Base-by-base conservation (phyloP, 2,888 invertebrate genomes). In the Luperina nickerlii region DNA sequence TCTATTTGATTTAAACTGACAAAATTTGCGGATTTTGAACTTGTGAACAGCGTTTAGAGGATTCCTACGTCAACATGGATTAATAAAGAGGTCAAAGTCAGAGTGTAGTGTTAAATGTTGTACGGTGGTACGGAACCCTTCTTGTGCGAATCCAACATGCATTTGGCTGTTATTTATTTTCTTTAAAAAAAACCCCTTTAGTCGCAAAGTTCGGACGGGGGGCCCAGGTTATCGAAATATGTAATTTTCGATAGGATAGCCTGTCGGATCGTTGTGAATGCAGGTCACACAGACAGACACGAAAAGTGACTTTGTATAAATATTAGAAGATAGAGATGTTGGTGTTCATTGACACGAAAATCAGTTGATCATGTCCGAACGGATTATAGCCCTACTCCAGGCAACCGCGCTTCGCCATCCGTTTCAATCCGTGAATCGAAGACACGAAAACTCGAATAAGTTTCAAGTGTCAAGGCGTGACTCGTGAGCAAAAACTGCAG, bases 401-500 rank as follows among this genome's bases (percentile, higher is more conserved):
- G 24, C 6, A 70, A 70, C 9, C 6, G 5, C 32, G 9, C 32
- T 27, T 60, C 24, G 24, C 15, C 57, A 60, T 11, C 20, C 9
- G 5, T 62, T 54, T 45, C 57, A 24, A 24, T 57, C 32, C 42
- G n/a, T 62, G 24, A 72, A 72, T 48, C n/a, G 66, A 57, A 57
- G n/a, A 48, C 18, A 48, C 20, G 42, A 62, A 42, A 45, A 54
- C 20, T 38, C 20, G 45, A 63, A 38, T 18, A 18, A 77, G 32
- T 66, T 78, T 51, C 51, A 18, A 77, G 32, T 66, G 70, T 51
- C 51, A 54, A 66, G 32, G 60, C 78, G 48, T 8, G 6, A 9
- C 42, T 42, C 9, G 45, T 11, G 45, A 18, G 18, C 24, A 27
- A 80, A 84, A 66, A 66, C 24, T 79, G 80, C 83, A 70, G 27